phyloP scores from a whole-genome alignment of 2,113 vertebrate species.

The Corvus hawaiiensis region DNA sequence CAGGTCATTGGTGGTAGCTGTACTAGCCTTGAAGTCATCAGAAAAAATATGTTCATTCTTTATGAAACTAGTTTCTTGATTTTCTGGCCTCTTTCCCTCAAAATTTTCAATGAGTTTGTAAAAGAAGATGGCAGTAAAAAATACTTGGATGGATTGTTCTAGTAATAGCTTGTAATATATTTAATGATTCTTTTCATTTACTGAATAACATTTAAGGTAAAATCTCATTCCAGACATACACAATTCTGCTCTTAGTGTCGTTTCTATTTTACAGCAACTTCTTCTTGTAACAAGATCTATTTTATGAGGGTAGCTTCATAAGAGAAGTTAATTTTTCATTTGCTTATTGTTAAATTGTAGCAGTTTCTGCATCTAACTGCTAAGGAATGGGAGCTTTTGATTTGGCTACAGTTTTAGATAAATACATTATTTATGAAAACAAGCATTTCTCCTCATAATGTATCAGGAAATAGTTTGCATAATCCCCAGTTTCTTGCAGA shows the following conservation, averaged over 20 bases:
- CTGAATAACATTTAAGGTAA: constrained; percentile 48
- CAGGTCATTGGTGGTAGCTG: not conserved
- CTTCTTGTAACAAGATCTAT: constrained; percentile 50
- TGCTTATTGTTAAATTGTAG: constrained; percentile 30
- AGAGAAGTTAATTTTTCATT: constrained; percentile 38
- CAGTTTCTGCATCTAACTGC: constrained; percentile 46
- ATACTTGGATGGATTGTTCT: constrained; percentile 47
- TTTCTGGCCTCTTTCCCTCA: not conserved
- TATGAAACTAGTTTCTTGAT: not conserved
- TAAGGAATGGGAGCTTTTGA: constrained; percentile 38
- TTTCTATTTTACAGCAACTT: constrained; percentile 43
- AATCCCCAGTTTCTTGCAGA: constrained; percentile 41
- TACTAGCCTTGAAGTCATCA: not conserved
- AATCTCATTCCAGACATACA: constrained; percentile 39
- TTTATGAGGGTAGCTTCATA: constrained; percentile 42
- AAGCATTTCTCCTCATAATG: constrained; percentile 38
- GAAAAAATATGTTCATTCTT: not conserved
- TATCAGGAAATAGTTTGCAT: constrained; percentile 49
- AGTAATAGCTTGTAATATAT: constrained; percentile 46
- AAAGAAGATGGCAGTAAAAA: constrained; percentile 54
- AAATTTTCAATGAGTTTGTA: constrained; percentile 44
- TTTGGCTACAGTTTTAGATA: constrained; percentile 51
- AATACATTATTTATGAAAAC: constrained; percentile 43
- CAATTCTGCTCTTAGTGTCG: constrained; percentile 46
- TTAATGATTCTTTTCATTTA: constrained; percentile 69